Evolutionary conservation across 2,888 invertebrate species (phyloP).

Genomic region (Bugula neritina): DNA sequence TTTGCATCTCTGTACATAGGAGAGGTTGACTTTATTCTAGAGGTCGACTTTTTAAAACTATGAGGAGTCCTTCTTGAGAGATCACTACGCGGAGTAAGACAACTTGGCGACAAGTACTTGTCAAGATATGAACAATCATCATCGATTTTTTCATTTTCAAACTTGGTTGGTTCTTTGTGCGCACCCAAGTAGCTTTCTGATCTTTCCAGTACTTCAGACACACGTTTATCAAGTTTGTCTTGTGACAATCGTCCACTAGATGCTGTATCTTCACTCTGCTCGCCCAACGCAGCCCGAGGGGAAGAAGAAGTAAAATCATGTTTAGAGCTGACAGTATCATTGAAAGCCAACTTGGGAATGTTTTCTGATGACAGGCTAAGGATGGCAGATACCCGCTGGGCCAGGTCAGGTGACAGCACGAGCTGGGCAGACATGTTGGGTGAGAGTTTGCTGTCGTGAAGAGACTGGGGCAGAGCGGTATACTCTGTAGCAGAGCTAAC

Average conservation of each 20-base stretch:
- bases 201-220: background rate
- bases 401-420: conserved; percentile 18
- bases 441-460: background rate
- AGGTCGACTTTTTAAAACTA: background rate
- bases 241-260: background rate
- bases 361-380: background rate
- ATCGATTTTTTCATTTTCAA: background rate
- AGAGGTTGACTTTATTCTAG: background rate
- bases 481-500: conserved; percentile 21
- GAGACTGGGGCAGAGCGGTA: background rate
- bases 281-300: background rate
- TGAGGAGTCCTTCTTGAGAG: too few relatives aligned
- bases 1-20: background rate
- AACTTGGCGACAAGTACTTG: conserved; percentile 1
- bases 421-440: background rate
- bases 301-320: background rate
- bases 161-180: background rate
- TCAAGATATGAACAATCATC: conserved; percentile 14
- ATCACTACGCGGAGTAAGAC: background rate
- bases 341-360: background rate
- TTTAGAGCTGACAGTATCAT: background rate
- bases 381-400: conserved; percentile 6
- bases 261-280: background rate
- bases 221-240: conserved; percentile 12
- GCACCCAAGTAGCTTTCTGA: background rate